Percentiles rank a stretch among this genome's conserved stretches.
Conservation (phyloP, 1,140 invertebrate genomes). For the Hetaerina americana region DNA sequence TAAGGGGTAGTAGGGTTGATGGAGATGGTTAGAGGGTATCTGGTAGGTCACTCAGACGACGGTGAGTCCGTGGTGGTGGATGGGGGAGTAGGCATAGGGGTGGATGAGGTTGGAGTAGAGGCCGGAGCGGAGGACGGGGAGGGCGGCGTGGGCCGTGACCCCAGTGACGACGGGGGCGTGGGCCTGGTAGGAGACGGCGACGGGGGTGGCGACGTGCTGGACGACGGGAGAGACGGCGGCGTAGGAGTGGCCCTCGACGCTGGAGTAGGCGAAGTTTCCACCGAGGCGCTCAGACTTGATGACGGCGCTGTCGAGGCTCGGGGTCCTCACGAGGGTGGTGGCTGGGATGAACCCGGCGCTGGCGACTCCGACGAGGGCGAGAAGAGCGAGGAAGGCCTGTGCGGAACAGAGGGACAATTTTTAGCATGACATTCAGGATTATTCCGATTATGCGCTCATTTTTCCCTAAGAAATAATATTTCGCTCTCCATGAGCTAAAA, state of each 20-base stretch:
- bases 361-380: conserved; percentile 17
- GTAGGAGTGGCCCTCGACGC: conserved; percentile 38
- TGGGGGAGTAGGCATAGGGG: neutral
- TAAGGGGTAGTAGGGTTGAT: too few relatives aligned
- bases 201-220: conserved; percentile 24
- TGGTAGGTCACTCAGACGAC: too few relatives aligned
- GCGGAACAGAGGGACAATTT: too few relatives aligned
- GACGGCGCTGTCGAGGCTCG: conserved; percentile 35
- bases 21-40: neutral
- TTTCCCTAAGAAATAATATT: too few relatives aligned
- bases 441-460: too few relatives aligned
- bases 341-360: conserved; percentile 20
- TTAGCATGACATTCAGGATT: too few relatives aligned
- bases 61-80: neutral
- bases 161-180: conserved; percentile 17
- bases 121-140: neutral
- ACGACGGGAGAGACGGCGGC: conserved; percentile 32
- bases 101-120: neutral
- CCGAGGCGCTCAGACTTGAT: conserved; percentile 36
- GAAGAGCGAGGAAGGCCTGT: conserved; percentile 17
- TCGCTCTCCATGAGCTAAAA: too few relatives aligned
- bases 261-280: conserved; percentile 40
- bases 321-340: conserved; percentile 30
- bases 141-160: neutral
- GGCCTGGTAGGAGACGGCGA: conserved; percentile 25